Conservation (phyloP, 2,888 invertebrate species). For the Cylloceria caligata region DNA sequence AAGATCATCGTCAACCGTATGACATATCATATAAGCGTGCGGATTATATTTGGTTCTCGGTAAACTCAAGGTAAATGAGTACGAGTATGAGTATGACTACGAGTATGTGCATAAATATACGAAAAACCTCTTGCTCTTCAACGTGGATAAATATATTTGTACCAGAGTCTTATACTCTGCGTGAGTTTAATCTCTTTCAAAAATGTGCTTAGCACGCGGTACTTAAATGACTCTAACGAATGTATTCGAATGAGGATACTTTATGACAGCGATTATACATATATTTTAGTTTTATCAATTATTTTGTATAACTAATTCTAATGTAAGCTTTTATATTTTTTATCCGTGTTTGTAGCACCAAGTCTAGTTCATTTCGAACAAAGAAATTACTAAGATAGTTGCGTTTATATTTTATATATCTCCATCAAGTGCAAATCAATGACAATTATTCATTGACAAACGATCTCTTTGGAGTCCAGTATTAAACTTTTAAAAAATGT, state of each 20-base stretch:
- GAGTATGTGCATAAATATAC: constrained; percentile 33
- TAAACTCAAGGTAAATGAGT: constrained; percentile 22
- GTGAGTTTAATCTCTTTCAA: background rate
- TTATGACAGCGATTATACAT: background rate
- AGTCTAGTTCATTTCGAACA: no score
- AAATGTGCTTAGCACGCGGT: background rate
- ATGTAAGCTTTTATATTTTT: no score
- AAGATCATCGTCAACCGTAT: background rate
- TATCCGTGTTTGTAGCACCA: no score
- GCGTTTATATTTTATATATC: no score
- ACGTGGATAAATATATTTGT: constrained; percentile 2
- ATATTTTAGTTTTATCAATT: background rate
- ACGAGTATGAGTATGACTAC: constrained; percentile 26
- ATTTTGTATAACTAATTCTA: background rate
- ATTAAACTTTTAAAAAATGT: no score
- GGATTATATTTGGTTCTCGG: constrained; percentile 23
- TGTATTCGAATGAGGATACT: background rate
- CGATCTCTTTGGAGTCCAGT: no score
- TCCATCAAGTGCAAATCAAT: no score
- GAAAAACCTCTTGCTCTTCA: background rate
- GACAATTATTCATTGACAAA: no score
- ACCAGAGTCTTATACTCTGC: background rate
- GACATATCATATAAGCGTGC: background rate
- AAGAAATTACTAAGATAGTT: no score
- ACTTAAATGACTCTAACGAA: background rate